Evolutionary conservation across 2,888 invertebrate species (phyloP).

Genomic region (Scelioninae gen. 1): DNA sequence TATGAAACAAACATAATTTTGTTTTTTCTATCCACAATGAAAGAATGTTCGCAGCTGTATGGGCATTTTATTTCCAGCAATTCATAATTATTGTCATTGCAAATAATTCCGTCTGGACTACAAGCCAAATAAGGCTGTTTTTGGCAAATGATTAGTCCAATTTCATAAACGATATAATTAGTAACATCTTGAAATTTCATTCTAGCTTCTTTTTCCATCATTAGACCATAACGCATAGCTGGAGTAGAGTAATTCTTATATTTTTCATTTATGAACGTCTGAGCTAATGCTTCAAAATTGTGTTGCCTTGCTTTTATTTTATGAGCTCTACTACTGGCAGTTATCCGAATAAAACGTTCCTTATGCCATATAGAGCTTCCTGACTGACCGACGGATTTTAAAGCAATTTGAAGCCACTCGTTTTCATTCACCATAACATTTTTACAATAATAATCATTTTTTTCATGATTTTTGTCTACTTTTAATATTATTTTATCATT

Average conservation of each 20-base stretch:
- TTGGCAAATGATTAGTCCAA: too few species aligned
- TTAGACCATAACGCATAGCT: constrained; percentile 32
- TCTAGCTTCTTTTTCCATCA: constrained; percentile 16
- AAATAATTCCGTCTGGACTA: too few species aligned
- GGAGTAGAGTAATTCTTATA: constrained; percentile 9
- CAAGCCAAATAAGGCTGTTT: too few species aligned
- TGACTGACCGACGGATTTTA: constrained; percentile 29
- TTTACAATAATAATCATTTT: background rate
- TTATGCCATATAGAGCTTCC: constrained; percentile 30
- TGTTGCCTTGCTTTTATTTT: constrained; percentile 21
- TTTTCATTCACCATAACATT: constrained; percentile 21
- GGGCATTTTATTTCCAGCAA: background rate
- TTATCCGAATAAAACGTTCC: constrained; percentile 43
- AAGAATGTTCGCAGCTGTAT: background rate
- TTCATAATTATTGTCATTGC: background rate
- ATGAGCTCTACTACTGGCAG: constrained; percentile 37
- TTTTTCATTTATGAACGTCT: constrained; percentile 25
- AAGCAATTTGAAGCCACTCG: constrained; percentile 23
- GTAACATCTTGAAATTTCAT: background rate
- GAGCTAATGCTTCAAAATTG: too few species aligned
- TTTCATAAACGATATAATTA: too few species aligned
- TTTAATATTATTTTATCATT: background rate
- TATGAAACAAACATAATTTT: background rate
- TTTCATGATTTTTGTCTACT: background rate
- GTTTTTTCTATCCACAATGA: background rate